Evolutionary conservation across 2,888 invertebrate genomes (phyloP).

Genomic region (Graphium colonna): DNA sequence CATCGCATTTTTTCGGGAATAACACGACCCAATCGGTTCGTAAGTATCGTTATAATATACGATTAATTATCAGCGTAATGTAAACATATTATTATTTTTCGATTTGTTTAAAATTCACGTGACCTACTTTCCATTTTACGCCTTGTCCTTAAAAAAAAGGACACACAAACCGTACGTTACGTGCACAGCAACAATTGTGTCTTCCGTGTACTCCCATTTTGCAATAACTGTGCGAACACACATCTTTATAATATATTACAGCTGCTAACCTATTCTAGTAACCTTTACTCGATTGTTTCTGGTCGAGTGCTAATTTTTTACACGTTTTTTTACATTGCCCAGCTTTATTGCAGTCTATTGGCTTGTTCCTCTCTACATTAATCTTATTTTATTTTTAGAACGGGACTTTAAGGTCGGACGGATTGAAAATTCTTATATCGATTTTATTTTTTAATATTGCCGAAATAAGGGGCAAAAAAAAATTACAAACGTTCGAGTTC

Average conservation of each 20-base stretch:
- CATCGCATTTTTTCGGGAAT: no score
- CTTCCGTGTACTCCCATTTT: no score
- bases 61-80: no score
- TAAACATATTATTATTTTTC: no score
- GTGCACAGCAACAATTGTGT: no score
- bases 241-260: background rate
- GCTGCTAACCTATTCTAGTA: conserved; percentile 11
- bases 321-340: background rate
- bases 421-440: background rate
- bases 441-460: no score
- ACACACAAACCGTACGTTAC: no score
- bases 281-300: conserved; percentile 11
- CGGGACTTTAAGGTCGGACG: conserved; percentile 3
- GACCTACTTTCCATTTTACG: no score
- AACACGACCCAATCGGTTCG: no score
- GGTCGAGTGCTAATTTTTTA: background rate
- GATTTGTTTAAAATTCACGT: no score
- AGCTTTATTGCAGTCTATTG: background rate
- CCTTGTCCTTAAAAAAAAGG: no score
- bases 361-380: background rate
- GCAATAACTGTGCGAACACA: background rate
- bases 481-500: conserved; percentile 40
- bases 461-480: background rate
- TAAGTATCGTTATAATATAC: no score
- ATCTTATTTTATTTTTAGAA: conserved; percentile 18